Evolutionary conservation across 1,140 invertebrate genomes (phyloP), one percentile per base, ranked within the genome.

Genomic region (Neodiprion fabricii): DNA sequence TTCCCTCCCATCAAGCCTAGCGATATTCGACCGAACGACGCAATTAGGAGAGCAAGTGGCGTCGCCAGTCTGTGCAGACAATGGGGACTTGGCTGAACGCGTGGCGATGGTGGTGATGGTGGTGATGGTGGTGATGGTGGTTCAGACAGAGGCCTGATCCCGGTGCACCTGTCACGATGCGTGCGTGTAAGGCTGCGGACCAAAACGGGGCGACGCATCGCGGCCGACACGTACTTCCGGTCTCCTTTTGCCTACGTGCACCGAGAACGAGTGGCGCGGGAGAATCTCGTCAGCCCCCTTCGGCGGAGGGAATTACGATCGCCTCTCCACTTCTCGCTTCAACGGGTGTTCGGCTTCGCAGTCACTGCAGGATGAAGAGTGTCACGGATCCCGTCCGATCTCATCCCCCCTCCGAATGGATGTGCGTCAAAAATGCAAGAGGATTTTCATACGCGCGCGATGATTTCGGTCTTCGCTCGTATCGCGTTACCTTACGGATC

Each of bases 151-250:
- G 11, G 5, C 53, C 5, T 61, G 53, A 61, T 17, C 53, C 53
- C n/a, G 28, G 28, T 40, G 53, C 53, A 61, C 53, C 53, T 61
- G 53, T 17, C 53, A 4, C 53, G 53, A 61, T 61, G 28, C 53
- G 53, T 61, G n/a, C 53, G 11, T 40, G 28, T 40, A 40, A 40
- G 28, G 28, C 28, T 40, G 28, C 28, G 5, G 28, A 40, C 28
- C 28, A 1, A 40, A 40, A 5, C 28, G 28, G 2, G 28, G 5
- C 28, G 28, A 40, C 28, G 53, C 53, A 61, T 61, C 53, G 28
- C 28, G 53, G n/a, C 53, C 9, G 53, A 61, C 53, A 61, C 53
- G 53, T 61, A 61, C 53, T 61, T 61, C 53, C 53, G 53, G 53
- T 61, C 53, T 17, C 53, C 53, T 61, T 61, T 61, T 61, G 53